A percentile compares a stretch with the other conserved stretches of the same genome.
These are phyloP conservation scores for Cecidostiba fungosa DNA, from an alignment of 2,888 invertebrate genomes.

Conservation along the genomic window DNA sequence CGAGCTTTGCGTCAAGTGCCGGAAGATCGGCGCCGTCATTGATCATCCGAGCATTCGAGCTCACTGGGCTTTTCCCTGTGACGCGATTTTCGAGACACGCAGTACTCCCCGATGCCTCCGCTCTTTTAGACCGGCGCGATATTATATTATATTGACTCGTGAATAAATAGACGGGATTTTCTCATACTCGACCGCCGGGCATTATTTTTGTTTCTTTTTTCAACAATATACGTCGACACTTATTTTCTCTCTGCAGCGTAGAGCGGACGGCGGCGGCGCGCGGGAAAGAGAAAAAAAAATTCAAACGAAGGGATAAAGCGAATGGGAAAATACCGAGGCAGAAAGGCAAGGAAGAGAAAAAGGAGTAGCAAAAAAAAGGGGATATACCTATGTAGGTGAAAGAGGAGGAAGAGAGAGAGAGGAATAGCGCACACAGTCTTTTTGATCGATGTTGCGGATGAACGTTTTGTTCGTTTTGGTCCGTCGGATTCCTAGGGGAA, in stretches of 20 bases:
- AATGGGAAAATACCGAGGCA: neutral
- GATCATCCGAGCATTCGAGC: neutral
- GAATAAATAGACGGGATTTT: slow-evolving; percentile 5
- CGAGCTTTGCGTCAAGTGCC: neutral
- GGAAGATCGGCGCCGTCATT: neutral
- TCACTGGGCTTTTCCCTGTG: neutral
- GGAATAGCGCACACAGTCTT: neutral
- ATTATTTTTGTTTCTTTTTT: no score
- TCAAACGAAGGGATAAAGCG: neutral
- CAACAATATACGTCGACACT: no score
- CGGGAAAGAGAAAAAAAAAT: neutral
- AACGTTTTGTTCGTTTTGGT: slow-evolving; percentile 23
- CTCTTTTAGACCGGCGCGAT: neutral
- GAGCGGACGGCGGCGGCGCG: neutral
- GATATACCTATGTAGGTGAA: neutral
- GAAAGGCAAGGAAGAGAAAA: neutral
- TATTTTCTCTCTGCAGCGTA: no score
- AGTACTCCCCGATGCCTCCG: neutral
- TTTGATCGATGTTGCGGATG: slow-evolving; percentile 45
- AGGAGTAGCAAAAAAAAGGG: neutral
- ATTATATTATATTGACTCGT: neutral
- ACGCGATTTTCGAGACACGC: neutral
- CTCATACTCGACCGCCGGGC: neutral
- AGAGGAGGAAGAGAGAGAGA: neutral
- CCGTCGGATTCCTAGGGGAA: slow-evolving; percentile 34